Evolutionary conservation across 2,113 vertebrate genomes (phyloP), one percentile per base, ranked within the genome.

Genomic region (Neogobius melanostomus): DNA sequence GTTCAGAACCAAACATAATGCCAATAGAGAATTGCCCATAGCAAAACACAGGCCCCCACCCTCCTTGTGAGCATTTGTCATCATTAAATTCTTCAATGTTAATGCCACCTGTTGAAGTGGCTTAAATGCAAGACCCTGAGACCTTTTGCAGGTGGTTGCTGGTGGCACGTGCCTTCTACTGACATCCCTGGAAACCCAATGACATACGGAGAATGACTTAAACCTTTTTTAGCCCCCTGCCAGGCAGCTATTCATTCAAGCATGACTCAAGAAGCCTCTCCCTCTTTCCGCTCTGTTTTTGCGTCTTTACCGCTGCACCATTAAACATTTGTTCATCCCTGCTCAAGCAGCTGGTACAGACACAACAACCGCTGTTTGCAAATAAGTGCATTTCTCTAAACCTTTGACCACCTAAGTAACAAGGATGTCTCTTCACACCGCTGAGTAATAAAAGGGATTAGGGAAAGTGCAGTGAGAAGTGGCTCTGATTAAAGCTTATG

Each of bases 191-290:
- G 66, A 88, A 89, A 85, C 81, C 86, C 85, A 90, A 87, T 84
- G 83, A 83, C 87, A 89, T 87, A 87, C 86, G 85, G 85, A 79
- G 85, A 91, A 77, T 87, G 89, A 90, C 83, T 89, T 83, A 82
- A 91, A 87, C 75, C 74, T 85, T 89, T 86, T 86, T 83, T 75
- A 84, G 85, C 79, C 66, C 71, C 81, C 72, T 80, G 80, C 72
- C 76, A 81, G 75, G 74, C 75, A 66, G 76, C 77, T 43, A 76
- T 62, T 71, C 74, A 53, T 42, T 64, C 71, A 11, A 77, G 82
- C 43, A 36, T 75, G 81, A 81, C 74, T 84, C 69, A 17, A 74
- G 82, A 76, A 75, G 73, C 74, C 17, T 79, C 71, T 54, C 64
- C 47, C 48, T 67, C n/a, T 76, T 50, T 77, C 71, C 54, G 45